A percentile compares a stretch with the other conserved stretches of the same genome.
Evolutionary conservation across 2,797 vertebrate species (phyloP).

Genomic region (Melanotaenia nigrans): DNA sequence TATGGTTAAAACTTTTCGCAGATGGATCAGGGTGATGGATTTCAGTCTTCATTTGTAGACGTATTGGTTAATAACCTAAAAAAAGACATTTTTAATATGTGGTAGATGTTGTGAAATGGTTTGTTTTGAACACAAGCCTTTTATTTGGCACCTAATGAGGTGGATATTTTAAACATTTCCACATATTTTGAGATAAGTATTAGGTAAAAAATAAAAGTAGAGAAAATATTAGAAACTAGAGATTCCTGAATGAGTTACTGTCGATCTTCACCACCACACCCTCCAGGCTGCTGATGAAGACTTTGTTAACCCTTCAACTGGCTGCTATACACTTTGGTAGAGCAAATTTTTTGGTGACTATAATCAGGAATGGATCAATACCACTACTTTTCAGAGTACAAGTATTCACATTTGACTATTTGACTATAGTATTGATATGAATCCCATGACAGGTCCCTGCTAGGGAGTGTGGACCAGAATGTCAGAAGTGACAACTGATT

Average conservation of each 20-base stretch:
- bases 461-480: too few relatives aligned
- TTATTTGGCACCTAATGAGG: background rate
- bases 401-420: too few relatives aligned
- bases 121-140: background rate
- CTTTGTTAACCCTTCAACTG: background rate
- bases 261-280: background rate
- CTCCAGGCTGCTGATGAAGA: background rate
- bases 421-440: too few relatives aligned
- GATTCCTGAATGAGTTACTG: background rate
- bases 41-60: background rate
- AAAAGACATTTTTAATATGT: background rate
- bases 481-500: too few relatives aligned
- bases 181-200: background rate
- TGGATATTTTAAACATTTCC: background rate
- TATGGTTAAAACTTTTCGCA: background rate
- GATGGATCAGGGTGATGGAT: background rate
- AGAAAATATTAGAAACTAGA: background rate
- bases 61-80: background rate
- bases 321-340: too few relatives aligned
- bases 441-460: too few relatives aligned
- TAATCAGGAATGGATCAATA: too few relatives aligned
- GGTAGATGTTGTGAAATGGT: background rate
- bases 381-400: too few relatives aligned
- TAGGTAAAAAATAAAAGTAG: background rate
- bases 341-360: too few relatives aligned